Evolutionary conservation across 2,113 vertebrate genomes (phyloP).

Genomic region (Silurus asotus): DNA sequence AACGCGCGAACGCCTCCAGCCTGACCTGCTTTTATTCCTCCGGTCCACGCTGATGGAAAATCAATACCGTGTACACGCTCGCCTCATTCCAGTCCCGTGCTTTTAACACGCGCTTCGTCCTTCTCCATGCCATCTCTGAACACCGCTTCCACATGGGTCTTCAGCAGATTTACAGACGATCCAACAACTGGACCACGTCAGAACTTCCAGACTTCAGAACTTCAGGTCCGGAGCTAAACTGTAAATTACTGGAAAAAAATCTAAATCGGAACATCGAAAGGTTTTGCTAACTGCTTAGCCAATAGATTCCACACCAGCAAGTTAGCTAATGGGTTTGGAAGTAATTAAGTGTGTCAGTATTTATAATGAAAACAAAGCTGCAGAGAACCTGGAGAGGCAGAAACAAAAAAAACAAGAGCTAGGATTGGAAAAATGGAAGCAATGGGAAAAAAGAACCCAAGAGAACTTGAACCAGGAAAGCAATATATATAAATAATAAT

Average conservation of each 20-base stretch:
- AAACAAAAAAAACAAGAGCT: background rate
- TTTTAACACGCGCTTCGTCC: too few species aligned
- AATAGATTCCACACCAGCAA: background rate
- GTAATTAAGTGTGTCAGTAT: background rate
- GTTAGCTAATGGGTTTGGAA: background rate
- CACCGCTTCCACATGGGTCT: background rate
- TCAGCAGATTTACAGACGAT: background rate
- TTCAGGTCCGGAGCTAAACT: background rate
- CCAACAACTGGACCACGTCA: background rate
- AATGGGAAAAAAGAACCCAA: too few species aligned
- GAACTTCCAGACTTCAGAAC: background rate
- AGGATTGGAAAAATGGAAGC: background rate
- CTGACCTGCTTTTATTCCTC: conserved; percentile 36
- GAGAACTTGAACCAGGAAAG: background rate
- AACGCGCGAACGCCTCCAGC: conserved; percentile 10
- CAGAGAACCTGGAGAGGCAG: background rate
- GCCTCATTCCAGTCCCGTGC: background rate
- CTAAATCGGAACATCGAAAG: background rate
- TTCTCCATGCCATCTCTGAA: background rate
- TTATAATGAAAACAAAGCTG: background rate
- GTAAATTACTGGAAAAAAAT: background rate
- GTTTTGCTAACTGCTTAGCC: background rate
- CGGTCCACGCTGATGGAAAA: conserved; percentile 22
- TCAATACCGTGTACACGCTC: conserved; percentile 1
- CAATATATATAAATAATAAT: too few species aligned